Base-by-base conservation (phyloP, 2,113 vertebrate genomes). In the Hylia prasina region DNA sequence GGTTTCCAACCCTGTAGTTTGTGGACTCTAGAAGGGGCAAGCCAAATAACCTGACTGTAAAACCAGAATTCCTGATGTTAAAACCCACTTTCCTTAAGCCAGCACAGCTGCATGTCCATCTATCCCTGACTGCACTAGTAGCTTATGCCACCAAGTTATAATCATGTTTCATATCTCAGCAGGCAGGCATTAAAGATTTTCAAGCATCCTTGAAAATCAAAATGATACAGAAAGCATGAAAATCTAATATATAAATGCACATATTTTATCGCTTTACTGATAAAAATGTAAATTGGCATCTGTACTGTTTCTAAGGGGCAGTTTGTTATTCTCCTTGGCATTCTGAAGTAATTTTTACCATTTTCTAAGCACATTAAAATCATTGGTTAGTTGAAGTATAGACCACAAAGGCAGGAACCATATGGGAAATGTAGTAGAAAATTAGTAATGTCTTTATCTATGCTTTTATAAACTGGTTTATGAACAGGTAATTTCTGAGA, bases 101-200 rank as follows among this genome's bases (percentile, higher is more conserved):
- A 81, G 56, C 20, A 47, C 44, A 61, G 64, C 40, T 66, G 44
- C 35, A 47, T 13, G 15, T 45, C 65, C 57, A 58, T 37, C 48
- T 21, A n/a, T 13, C 33, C 10, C 21, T 0, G 0, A 39, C 2
- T 47, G 57, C 63, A 61, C 5, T 2, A 3, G 37, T 71, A 19
- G 69, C 15, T 57, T 53, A 31, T 11, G 13, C 28, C 65, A 82
- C 24, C 45, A 53, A 56, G 33, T 57, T 50, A 71, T 12, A 58
- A 53, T 7, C 70, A 35, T 71, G 40, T 45, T 79, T 71, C 57
- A 4, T 42, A 69, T 45, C 42, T 76, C 37, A 57, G 71, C 10
- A 80, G 20, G 33, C 8, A 57, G 69, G 7, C 57, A 65, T 42
- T 76, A 56, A 42, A 45, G 44, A 77, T 35, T 82, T 79, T 31